Conservation (phyloP, 2,888 invertebrate species). For the Epirrhoe tristata region DNA sequence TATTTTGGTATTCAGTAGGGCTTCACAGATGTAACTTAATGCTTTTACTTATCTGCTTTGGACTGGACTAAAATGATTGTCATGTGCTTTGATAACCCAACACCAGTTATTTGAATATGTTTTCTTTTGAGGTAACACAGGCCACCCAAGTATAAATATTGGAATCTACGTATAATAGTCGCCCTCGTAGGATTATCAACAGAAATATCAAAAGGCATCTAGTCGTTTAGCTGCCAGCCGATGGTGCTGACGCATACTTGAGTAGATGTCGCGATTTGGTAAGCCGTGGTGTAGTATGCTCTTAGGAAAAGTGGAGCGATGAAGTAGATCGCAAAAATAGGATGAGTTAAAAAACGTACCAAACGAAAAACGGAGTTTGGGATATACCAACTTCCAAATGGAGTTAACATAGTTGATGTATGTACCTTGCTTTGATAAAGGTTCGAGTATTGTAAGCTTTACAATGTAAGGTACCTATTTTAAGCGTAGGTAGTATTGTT, state of each 20-base stretch:
- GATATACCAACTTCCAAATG: neutral
- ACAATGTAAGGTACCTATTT: neutral
- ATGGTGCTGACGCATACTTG: neutral
- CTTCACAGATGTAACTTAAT: too few relatives aligned
- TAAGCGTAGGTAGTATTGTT: conserved; percentile 40
- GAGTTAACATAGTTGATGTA: neutral
- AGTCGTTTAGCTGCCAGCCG: neutral
- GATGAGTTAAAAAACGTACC: neutral
- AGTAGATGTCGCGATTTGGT: neutral
- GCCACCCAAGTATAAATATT: neutral
- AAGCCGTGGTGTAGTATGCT: neutral
- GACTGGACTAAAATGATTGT: too few relatives aligned
- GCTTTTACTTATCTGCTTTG: too few relatives aligned
- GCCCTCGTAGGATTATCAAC: too few relatives aligned
- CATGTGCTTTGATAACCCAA: too few relatives aligned
- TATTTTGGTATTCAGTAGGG: too few relatives aligned
- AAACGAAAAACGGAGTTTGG: neutral
- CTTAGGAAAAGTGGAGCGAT: neutral
- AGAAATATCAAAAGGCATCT: neutral
- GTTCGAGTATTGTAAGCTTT: neutral
- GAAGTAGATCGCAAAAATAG: neutral
- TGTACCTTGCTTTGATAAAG: neutral
- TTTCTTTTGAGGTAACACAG: neutral
- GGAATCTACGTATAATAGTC: neutral
- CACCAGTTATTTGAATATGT: too few relatives aligned